Percentiles rank a stretch among this genome's conserved stretches.
These are phyloP conservation scores for Hippoglossus hippoglossus DNA, from an alignment of 2,797 vertebrate genomes.

Conservation along the genomic window DNA sequence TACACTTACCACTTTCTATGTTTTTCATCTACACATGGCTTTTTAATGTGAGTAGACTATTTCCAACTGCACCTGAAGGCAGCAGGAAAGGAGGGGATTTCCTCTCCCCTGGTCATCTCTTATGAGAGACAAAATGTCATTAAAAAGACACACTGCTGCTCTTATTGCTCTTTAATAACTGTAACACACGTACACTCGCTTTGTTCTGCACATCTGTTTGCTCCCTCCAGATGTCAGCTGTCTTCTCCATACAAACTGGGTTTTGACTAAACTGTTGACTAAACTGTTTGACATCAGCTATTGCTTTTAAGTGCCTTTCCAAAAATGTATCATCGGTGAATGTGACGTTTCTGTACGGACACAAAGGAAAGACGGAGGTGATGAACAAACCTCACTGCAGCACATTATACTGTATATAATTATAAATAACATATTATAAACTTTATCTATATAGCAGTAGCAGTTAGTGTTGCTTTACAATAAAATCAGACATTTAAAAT, in stretches of 20 bases:
- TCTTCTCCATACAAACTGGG: constrained; percentile 18
- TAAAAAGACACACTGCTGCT: constrained; percentile 23
- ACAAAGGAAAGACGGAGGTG: neutral
- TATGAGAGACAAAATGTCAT: constrained; percentile 31
- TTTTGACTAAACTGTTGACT: constrained; percentile 33
- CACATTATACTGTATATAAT: neutral
- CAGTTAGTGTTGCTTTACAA: too few relatives aligned
- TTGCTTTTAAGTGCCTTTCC: neutral
- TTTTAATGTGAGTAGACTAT: constrained; percentile 10
- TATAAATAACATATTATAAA: neutral
- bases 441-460: too few relatives aligned
- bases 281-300: constrained; percentile 24
- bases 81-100: constrained; percentile 58
- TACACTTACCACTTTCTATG: neutral
- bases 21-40: constrained; percentile 4
- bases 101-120: constrained; percentile 37
- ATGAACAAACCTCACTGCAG: neutral
- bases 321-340: constrained; percentile 10
- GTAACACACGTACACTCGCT: constrained; percentile 1
- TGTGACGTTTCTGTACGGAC: constrained; percentile 1
- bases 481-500: too few relatives aligned
- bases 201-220: constrained; percentile 30
- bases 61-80: constrained; percentile 43
- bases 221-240: constrained; percentile 29
- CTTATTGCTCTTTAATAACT: constrained; percentile 52